These are phyloP conservation scores for Trachemys scripta DNA, from an alignment of 2,113 vertebrate species.

Conservation along the genomic window DNA sequence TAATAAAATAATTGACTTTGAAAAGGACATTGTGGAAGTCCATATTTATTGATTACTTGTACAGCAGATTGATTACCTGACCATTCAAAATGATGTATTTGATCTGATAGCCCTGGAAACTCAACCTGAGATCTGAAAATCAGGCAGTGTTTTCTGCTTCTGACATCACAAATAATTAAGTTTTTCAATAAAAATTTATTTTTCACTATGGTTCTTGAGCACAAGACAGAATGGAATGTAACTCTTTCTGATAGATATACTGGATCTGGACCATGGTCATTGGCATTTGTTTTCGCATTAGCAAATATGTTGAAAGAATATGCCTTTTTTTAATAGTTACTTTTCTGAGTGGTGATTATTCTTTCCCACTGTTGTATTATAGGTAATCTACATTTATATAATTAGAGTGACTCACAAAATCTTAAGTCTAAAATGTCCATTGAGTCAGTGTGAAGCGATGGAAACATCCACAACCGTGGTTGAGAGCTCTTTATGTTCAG, in stretches of 20 bases:
- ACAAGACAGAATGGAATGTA: background rate
- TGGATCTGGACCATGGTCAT: background rate
- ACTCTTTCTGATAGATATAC: background rate
- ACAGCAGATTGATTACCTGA: background rate
- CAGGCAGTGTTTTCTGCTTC: background rate
- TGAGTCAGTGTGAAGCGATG: background rate
- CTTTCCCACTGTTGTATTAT: background rate
- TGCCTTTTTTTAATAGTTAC: background rate
- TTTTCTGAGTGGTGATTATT: background rate
- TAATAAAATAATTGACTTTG: background rate
- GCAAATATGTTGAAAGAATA: background rate
- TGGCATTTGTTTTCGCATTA: background rate
- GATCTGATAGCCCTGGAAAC: background rate
- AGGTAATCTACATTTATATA: background rate
- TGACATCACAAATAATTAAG: background rate
- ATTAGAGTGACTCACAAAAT: background rate
- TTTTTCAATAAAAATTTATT: background rate
- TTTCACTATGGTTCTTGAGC: background rate
- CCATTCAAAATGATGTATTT: background rate
- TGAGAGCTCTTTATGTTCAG: background rate
- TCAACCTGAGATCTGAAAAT: background rate
- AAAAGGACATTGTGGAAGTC: background rate
- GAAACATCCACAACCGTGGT: background rate
- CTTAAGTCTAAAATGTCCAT: background rate
- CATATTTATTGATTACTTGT: background rate